phyloP scores from a whole-genome alignment of 1,140 invertebrate species.

The Anagrus nilaparvatae region DNA sequence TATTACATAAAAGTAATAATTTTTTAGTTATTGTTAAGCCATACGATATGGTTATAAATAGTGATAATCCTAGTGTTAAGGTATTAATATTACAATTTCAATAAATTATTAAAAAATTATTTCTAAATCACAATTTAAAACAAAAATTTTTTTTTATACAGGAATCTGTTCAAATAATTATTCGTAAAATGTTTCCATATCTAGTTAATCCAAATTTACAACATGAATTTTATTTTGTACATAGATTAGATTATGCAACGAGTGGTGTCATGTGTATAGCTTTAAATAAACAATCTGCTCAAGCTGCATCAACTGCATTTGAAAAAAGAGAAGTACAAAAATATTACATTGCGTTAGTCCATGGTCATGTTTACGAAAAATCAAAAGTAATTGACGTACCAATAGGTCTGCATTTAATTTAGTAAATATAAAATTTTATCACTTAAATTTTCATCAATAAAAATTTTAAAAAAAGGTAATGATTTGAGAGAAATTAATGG shows the following conservation, averaged over 20 bases:
- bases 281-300: constrained; percentile 55
- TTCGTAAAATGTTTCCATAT: constrained; percentile 45
- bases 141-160: constrained; percentile 27
- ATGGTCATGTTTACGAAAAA: constrained; percentile 51
- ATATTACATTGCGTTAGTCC: constrained; percentile 65
- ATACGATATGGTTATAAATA: constrained; percentile 58
- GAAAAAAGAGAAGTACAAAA: constrained; percentile 51
- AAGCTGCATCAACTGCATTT: constrained; percentile 51
- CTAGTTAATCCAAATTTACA: constrained; percentile 47
- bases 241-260: constrained; percentile 70
- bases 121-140: neutral
- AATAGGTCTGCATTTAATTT: constrained; percentile 45
- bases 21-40: constrained; percentile 56
- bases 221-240: constrained; percentile 61
- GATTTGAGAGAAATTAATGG: constrained; percentile 42
- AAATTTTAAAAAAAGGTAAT: constrained; percentile 37
- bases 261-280: constrained; percentile 70
- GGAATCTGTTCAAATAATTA: constrained; percentile 47
- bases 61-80: constrained; percentile 42
- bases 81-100: constrained; percentile 20
- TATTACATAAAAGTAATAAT: constrained; percentile 48
- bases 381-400: constrained; percentile 43
- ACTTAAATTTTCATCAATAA: constrained; percentile 9
- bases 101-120: constrained; percentile 3
- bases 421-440: constrained; percentile 1